Conservation (phyloP, 2,888 invertebrate genomes). For the Venusia cambrica region DNA sequence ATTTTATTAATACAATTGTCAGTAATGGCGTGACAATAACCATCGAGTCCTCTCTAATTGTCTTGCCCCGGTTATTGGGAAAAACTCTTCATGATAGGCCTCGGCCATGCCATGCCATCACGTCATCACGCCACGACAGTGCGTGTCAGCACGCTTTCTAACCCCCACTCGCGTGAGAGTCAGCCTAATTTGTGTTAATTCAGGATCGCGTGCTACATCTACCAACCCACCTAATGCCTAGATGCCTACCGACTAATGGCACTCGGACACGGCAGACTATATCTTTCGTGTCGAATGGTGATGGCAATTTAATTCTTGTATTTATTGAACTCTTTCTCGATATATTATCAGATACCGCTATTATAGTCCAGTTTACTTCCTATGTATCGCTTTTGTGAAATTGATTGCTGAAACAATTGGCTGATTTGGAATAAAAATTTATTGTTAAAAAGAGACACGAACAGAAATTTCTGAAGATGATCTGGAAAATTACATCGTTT, state of each 20-base stretch:
- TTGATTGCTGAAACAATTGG: too few relatives aligned
- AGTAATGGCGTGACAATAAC: too few relatives aligned
- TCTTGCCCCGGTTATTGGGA: too few relatives aligned
- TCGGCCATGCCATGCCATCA: conserved; percentile 11
- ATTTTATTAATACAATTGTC: too few relatives aligned
- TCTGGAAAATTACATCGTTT: too few relatives aligned
- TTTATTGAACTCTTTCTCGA: conserved; percentile 1
- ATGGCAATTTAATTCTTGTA: conserved; percentile 20
- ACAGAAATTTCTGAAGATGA: too few relatives aligned
- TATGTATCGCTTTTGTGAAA: too few relatives aligned
- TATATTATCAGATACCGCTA: too few relatives aligned
- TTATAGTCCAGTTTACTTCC: too few relatives aligned
- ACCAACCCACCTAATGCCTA: conserved; percentile 30
- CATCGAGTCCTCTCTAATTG: conserved; percentile 5
- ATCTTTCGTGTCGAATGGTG: conserved; percentile 27
- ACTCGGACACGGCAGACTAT: conserved; percentile 31
- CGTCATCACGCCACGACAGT: conserved; percentile 30
- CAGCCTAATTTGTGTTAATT: conserved; percentile 52
- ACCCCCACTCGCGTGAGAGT: conserved; percentile 49
- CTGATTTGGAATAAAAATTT: too few relatives aligned
- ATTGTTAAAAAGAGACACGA: too few relatives aligned
- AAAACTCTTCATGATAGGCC: too few relatives aligned
- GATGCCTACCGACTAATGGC: conserved; percentile 30
- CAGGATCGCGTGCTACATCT: conserved; percentile 39
- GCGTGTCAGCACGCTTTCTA: conserved; percentile 55